Base-by-base conservation (phyloP, 2,797 vertebrate species). In the Oceanodroma leucorhoa region DNA sequence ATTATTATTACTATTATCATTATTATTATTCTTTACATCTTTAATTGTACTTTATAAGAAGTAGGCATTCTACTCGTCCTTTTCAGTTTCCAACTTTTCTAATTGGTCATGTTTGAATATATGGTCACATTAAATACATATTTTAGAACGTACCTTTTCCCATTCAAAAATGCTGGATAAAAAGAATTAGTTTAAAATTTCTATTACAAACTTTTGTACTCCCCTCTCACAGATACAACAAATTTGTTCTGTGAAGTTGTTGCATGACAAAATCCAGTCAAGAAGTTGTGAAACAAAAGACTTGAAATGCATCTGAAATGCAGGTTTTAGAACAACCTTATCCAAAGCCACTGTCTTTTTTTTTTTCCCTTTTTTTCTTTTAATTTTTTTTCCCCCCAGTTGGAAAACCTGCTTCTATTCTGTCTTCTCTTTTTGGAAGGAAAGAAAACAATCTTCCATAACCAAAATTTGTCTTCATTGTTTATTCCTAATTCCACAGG, bases 21-120 rank as follows among this genome's bases (percentile, higher is more conserved):
- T 8, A 40, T n/a, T 54, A 32, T 34, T 69, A 21, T 36, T 60
- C 2, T 70, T 64, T 36, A n/a, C 0, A 0, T 38, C 10, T 65
- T 75, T 60, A 17, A 46, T 23, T 34, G 11, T 19, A 24, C 5
- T 65, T 61, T 70, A 20, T 48, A 70, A 38, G n/a, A 71, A 76
- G 27, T 0, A 4, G 18, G 6, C 10, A 66, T 46, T 69, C 20
- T 30, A 26, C n/a, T 55, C 62, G 2, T 26, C 14, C 22, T 83
- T 71, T 91, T 57, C n/a, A 32, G 23, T 43, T 85, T 57, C 13
- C 54, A 46, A 5, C 2, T 16, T 75, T 73, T 40, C 30, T 50
- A 2, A 7, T 51, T 71, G 21, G 32, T 22, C 32, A 45, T 36
- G 5, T 45, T n/a, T 83, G 19, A 86, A 79, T 66, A 38, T 7